These are phyloP conservation scores for Rhagoletis zephyria DNA, from an alignment of 1,140 invertebrate genomes.

Conservation along the genomic window DNA sequence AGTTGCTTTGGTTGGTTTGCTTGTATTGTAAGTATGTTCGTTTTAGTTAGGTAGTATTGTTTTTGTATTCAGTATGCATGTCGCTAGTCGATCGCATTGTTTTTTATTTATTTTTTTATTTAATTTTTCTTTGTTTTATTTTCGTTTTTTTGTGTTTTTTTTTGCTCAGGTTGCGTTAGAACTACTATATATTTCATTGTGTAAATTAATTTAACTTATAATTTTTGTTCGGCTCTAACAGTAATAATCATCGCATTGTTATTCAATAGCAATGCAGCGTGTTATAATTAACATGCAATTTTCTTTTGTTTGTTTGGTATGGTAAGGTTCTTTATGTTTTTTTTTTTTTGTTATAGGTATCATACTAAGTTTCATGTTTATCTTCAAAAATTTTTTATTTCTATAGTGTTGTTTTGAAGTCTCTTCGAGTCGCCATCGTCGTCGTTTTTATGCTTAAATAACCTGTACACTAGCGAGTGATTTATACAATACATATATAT, in stretches of 20 bases:
- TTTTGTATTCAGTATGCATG: constrained; percentile 23
- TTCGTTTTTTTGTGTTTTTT: background rate
- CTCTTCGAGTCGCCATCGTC: constrained; percentile 50
- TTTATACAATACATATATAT: constrained; percentile 38
- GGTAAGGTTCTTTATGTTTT: background rate
- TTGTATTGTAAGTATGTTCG: background rate
- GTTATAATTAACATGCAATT: constrained; percentile 10
- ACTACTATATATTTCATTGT: constrained; percentile 43
- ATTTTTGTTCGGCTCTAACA: constrained; percentile 26
- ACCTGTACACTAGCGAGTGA: constrained; percentile 48
- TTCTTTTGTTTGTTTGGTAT: constrained; percentile 20
- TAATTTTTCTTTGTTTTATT: constrained; percentile 11
- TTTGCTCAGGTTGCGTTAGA: constrained; percentile 42
- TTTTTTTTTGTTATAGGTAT: background rate
- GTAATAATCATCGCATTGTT: constrained; percentile 32
- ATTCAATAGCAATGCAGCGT: constrained; percentile 25
- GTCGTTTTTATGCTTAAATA: constrained; percentile 45
- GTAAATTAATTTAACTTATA: constrained; percentile 41
- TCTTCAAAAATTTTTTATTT: constrained; percentile 21
- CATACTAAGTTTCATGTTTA: background rate
- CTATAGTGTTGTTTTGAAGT: constrained; percentile 47
- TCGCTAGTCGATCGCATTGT: constrained; percentile 8
- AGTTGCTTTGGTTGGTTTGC: constrained; percentile 61
- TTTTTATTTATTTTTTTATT: background rate
- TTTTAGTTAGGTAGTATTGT: constrained; percentile 19